These are phyloP conservation scores for Cyprinella venusta DNA, from an alignment of 2,797 vertebrate genomes.

Conservation along the genomic window DNA sequence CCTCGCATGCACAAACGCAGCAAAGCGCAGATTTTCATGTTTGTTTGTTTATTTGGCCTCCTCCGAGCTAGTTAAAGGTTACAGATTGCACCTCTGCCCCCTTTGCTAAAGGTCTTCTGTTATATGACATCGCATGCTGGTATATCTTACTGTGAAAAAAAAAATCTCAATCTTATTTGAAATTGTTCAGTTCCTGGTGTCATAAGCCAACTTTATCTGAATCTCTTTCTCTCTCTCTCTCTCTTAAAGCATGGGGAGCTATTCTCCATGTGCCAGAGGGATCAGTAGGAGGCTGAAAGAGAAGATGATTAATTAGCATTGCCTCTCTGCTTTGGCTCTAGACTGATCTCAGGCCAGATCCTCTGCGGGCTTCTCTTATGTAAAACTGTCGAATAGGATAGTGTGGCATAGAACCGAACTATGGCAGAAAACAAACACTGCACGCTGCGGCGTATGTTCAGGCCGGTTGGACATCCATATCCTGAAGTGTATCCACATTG, in stretches of 20 bases:
- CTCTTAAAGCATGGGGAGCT: slow-evolving; percentile 40
- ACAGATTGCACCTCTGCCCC: slow-evolving; percentile 16
- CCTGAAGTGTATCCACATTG: background rate
- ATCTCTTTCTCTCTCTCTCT: background rate
- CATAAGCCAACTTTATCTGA: slow-evolving; percentile 31
- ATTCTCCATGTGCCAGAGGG: slow-evolving; percentile 49
- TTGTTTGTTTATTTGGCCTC: slow-evolving; percentile 34
- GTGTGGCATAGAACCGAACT: slow-evolving; percentile 46
- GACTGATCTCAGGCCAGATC: slow-evolving; percentile 68
- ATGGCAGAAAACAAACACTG: slow-evolving; percentile 22
- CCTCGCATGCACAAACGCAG: background rate
- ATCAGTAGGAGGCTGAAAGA: slow-evolving; percentile 56
- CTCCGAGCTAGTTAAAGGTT: slow-evolving; percentile 18
- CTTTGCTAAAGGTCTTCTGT: slow-evolving; percentile 8
- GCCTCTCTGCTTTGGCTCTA: slow-evolving; percentile 68
- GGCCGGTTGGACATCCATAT: background rate
- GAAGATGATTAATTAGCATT: slow-evolving; percentile 73
- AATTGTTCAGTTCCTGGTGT: slow-evolving; percentile 22
- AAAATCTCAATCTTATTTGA: background rate
- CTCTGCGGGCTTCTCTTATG: slow-evolving; percentile 66
- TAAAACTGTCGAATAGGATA: slow-evolving; percentile 49
- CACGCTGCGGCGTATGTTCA: background rate
- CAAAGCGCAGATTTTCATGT: background rate
- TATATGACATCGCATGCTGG: background rate
- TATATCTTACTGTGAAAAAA: background rate